Evolutionary conservation across 2,113 vertebrate species (phyloP).

Genomic region (Chroicocephalus ridibundus): DNA sequence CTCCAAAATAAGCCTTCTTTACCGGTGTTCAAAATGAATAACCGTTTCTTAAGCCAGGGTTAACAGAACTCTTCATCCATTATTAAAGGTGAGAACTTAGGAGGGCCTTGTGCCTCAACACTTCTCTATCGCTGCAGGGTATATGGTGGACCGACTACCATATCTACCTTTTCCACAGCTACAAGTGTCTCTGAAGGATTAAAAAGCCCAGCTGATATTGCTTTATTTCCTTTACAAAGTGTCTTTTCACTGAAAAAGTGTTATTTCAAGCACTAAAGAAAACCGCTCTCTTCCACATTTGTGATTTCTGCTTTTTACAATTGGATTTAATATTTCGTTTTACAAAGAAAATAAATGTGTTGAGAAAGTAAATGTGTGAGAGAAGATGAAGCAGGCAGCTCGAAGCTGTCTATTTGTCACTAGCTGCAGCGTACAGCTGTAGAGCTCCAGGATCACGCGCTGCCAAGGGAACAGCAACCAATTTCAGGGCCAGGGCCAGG

Average conservation of each 20-base stretch:
- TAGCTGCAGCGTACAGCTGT: not conserved
- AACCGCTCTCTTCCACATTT: not conserved
- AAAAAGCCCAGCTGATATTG: not conserved
- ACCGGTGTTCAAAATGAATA: not conserved
- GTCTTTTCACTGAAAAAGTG: not conserved
- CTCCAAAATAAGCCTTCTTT: not conserved
- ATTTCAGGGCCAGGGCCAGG: not conserved
- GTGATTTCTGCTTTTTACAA: not conserved
- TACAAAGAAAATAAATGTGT: not conserved
- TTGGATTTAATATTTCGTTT: not conserved
- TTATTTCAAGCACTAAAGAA: not conserved
- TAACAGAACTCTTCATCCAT: not conserved
- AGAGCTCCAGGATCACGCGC: not conserved
- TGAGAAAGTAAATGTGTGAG: not conserved
- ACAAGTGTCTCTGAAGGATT: not conserved
- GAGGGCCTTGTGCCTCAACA: accelerated
- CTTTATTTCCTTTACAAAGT: not conserved
- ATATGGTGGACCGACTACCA: not conserved
- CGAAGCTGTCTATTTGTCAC: not conserved
- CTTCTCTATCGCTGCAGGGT: not conserved
- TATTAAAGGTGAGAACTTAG: not conserved
- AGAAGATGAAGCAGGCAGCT: slow-evolving; percentile 3
- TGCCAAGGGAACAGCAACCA: slow-evolving; percentile 34
- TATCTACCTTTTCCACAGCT: not conserved
- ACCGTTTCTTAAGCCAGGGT: not conserved